Evolutionary conservation across 2,113 vertebrate genomes (phyloP), one percentile per base, ranked within the genome.

Genomic region (Erpornis zantholeuca): DNA sequence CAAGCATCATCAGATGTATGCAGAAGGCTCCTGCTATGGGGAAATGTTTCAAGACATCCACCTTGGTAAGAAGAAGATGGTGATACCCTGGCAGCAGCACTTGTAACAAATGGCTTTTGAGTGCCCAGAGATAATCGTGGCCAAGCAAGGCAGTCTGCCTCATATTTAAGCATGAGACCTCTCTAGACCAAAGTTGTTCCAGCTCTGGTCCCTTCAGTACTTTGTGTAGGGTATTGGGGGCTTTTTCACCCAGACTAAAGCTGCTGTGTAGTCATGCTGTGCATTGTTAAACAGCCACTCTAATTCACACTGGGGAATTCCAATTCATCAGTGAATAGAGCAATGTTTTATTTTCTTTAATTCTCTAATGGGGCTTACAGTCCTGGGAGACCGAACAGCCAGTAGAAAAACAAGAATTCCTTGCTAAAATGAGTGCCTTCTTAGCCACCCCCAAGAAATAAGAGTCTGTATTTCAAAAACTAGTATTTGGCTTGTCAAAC

Each of bases 321-420:
- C n/a, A 83, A 40, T 91, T 95, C 57, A 93, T 66, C 77, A 90
- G 71, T 75, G 73, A 88, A 94, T 80, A 92, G 80, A 93, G 71
- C 23, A 86, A 66, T 3, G 1, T 61, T 95, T 95, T 78, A 84
- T 75, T 96, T 94, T 70, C 81, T 60, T 94, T 94, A 94, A 83
- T 91, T 95, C 65, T 95, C 91, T 81, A 86, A 83, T 19, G 69
- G 85, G 56, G 49, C 40, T 53, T 60, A 45, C 19, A 80, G 76
- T 83, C 88, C 85, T 78, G 35, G 56, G 76, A 93, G 82, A 88
- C 45, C 1, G 2, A 88, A 81, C 47, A 71, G 44, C 4, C 25
- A 64, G 60, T 7, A 75, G 44, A 73, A 83, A 86, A 88, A 23
- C 54, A 90, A 47, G 60, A 84, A 79, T 45, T 83, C 40, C 68